phyloP scores from a whole-genome alignment of 2,797 vertebrate species.

The Lindbergichthys nudifrons region DNA sequence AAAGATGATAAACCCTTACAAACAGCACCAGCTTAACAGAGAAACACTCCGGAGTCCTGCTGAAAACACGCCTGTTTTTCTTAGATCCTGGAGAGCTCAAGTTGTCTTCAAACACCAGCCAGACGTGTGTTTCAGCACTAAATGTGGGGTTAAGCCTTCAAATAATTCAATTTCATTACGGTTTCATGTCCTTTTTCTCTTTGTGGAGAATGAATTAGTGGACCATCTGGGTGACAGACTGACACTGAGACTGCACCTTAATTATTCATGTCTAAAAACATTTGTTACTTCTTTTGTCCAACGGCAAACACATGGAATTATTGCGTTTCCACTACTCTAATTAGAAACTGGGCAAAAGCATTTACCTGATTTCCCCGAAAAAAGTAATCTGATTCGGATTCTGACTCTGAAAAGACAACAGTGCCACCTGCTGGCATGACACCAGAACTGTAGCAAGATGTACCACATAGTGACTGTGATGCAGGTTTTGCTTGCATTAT shows the following conservation, averaged over 20 bases:
- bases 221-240: conserved; percentile 6
- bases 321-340: background rate
- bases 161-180: background rate
- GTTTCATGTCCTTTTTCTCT: background rate
- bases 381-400: too few relatives aligned
- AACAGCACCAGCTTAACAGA: background rate
- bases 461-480: background rate
- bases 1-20: background rate
- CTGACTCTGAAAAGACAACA: background rate
- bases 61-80: background rate
- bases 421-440: conserved; percentile 16
- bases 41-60: background rate
- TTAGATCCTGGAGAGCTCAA: conserved; percentile 3
- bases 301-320: background rate
- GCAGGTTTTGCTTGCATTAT: background rate
- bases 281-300: conserved; percentile 12
- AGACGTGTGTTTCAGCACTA: background rate
- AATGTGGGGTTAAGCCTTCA: background rate
- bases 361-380: background rate
- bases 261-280: conserved; percentile 10
- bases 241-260: background rate
- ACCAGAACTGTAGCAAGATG: background rate
- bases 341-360: background rate
- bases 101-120: background rate
- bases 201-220: background rate